Base-by-base conservation (phyloP, 1,140 invertebrate genomes). In the Octopus bimaculoides region DNA sequence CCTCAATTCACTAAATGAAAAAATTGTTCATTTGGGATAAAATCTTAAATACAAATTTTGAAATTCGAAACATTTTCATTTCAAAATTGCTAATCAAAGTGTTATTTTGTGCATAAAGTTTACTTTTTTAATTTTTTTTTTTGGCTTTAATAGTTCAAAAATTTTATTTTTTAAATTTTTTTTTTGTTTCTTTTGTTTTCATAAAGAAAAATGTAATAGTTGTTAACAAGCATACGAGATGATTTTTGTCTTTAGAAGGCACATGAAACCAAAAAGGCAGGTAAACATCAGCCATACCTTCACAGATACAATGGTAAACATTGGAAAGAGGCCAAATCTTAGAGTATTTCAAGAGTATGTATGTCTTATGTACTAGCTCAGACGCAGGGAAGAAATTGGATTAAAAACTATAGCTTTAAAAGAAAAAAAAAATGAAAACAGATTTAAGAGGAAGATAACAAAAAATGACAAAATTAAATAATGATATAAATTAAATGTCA, bases 41-140 rank as follows among this genome's bases (percentile, higher is more conserved):
- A 71, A 71, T 71, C 66, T 71, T 71, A 71, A 71, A n/a, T 71
- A 71, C 66, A 71, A 71, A 71, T 71, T 71, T 71, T 71, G 66
- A 71, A 71, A 71, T 71, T 6, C 66, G 66, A 71, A 71, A 71
- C 17, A 12, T 41, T 41, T 71, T 71, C 66, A 71, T 71, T 71
- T 71, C 66, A 71, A 71, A 71, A 71, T 71, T 41, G 26, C 26
- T 41, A 41, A 20, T 20, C 66, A 71, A 71, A 71, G 17, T n/a
- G 66, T 71, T 71, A 14, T 71, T 71, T 71, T 71, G 66, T 71
- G 66, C 66, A 71, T 41, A 41, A 71, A 71, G 17, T 12, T 61
- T 61, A 12, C 17, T 61, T 61, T 61, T 61, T 61, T 3, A 17
- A 61, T 61, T 71, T 71, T 71, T 71, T 71, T 71, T 71, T 71